phyloP scores from a whole-genome alignment of 2,797 vertebrate species.

The Acanthurus lineatus region DNA sequence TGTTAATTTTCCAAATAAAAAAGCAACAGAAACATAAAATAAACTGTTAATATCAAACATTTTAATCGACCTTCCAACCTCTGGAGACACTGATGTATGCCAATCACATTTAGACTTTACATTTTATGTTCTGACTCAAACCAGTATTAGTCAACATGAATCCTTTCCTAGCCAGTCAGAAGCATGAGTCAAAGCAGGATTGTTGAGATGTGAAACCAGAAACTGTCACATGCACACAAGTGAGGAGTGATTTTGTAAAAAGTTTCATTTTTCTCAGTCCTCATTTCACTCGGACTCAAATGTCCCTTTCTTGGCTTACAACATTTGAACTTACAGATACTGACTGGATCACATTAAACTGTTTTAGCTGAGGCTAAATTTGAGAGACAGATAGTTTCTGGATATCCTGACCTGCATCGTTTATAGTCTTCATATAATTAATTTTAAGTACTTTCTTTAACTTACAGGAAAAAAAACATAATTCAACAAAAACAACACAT shows the following conservation, averaged over 20 bases:
- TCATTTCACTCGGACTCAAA: neutral
- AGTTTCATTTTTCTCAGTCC: neutral
- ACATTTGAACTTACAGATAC: neutral
- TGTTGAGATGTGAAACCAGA: constrained; percentile 5
- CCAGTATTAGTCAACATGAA: constrained; percentile 2
- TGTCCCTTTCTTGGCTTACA: neutral
- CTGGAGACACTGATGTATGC: neutral
- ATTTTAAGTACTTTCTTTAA: constrained; percentile 40
- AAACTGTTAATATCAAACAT: constrained; percentile 35
- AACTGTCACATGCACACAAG: neutral
- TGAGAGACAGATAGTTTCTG: constrained; percentile 1
- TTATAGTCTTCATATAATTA: constrained; percentile 43
- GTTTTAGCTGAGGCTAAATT: neutral
- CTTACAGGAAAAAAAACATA: constrained; percentile 60
- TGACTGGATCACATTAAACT: neutral
- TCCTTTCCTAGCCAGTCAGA: neutral
- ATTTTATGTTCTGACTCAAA: neutral
- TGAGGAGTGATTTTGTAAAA: neutral
- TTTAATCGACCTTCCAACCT: constrained; percentile 65
- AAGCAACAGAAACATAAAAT: accelerated
- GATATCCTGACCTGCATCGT: constrained; percentile 16
- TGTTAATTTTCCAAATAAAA: neutral
- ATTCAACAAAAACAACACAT: constrained; percentile 36
- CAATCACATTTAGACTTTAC: constrained; percentile 19
- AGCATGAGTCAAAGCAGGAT: neutral